Evolutionary conservation across 2,888 invertebrate genomes (phyloP).

Genomic region (Eurois occulta): DNA sequence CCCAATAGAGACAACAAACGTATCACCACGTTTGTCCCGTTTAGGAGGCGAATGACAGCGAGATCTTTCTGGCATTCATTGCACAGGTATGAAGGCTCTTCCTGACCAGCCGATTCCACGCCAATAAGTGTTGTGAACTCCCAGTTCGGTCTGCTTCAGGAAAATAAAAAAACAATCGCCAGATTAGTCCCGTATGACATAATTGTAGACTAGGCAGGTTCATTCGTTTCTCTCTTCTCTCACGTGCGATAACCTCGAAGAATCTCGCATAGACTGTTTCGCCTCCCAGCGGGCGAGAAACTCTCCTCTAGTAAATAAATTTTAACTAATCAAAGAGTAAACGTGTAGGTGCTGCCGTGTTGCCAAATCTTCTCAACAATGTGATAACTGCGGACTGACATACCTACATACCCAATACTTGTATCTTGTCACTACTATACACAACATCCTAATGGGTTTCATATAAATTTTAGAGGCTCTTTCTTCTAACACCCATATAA

Average conservation of each 20-base stretch:
- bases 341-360: conserved; percentile 16
- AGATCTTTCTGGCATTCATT: background rate
- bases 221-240: background rate
- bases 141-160: background rate
- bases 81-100: background rate
- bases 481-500: background rate
- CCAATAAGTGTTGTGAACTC: background rate
- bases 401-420: conserved; percentile 3
- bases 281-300: background rate
- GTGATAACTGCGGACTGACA: conserved; percentile 24
- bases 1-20: no score
- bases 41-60: background rate
- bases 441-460: background rate
- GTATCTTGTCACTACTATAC: background rate
- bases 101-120: background rate
- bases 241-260: no score
- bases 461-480: background rate
- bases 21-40: no score
- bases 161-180: background rate
- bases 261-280: background rate
- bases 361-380: conserved; percentile 36
- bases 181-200: background rate
- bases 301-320: conserved; percentile 6
- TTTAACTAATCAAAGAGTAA: conserved; percentile 26
- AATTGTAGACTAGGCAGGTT: background rate